Conservation (phyloP, 2,113 vertebrate genomes). For the Dipodomys stephensi region DNA sequence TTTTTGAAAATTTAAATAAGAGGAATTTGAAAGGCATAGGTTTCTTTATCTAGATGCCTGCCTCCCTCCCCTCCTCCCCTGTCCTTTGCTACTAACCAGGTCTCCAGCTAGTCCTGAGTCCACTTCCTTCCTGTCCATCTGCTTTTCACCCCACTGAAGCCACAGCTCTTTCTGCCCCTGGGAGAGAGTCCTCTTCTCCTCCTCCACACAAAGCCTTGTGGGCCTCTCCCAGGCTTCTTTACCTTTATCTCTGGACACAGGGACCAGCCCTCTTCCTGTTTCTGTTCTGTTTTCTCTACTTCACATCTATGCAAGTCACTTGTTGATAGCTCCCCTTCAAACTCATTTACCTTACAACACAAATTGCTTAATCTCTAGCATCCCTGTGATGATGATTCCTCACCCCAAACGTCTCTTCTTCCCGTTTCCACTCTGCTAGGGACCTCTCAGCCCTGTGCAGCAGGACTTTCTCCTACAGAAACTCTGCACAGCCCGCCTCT, state of each 20-base stretch:
- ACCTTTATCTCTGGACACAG: rapidly evolving
- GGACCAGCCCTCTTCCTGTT: rapidly evolving
- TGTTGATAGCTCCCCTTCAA: too few species aligned
- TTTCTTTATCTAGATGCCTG: too few species aligned
- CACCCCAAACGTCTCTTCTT: too few species aligned
- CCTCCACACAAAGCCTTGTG: too few species aligned
- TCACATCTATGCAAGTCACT: background rate
- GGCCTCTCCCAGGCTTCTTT: background rate
- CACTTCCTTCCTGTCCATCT: background rate
- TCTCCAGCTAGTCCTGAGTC: too few species aligned
- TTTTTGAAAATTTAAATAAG: background rate
- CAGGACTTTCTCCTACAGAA: background rate
- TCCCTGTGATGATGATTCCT: background rate
- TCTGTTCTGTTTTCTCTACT: background rate
- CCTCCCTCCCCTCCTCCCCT: too few species aligned
- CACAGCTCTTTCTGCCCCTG: too few species aligned
- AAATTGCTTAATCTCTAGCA: rapidly evolving
- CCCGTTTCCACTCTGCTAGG: background rate
- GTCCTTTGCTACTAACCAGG: background rate
- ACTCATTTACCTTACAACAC: too few species aligned
- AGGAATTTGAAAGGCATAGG: too few species aligned
- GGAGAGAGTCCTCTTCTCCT: too few species aligned
- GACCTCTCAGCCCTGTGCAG: background rate
- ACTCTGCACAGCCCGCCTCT: rapidly evolving
- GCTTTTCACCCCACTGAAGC: rapidly evolving